Evolutionary conservation across 2,797 vertebrate species (phyloP).

Genomic region (Muraenolepis orangiensis): DNA sequence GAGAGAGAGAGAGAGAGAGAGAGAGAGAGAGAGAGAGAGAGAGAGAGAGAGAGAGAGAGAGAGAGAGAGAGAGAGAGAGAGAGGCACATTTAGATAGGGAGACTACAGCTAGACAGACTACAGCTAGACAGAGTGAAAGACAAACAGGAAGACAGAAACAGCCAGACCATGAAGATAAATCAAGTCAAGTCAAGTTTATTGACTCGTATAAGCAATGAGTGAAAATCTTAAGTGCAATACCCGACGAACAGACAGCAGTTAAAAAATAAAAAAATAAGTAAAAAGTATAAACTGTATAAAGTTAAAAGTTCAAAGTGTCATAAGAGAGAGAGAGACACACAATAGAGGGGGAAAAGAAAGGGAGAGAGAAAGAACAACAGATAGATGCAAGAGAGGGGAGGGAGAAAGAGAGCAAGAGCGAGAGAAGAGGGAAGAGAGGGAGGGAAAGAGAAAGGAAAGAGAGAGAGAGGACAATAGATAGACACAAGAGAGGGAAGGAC

Average conservation of each 20-base stretch:
- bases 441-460: not conserved
- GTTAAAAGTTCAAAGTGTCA: not conserved
- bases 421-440: not conserved
- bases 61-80: conserved; percentile 21
- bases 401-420: not conserved
- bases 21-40: conserved; percentile 9
- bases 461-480: not conserved
- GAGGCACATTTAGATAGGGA: not conserved
- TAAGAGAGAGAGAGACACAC: too few relatives aligned
- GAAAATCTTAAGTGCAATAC: too few relatives aligned
- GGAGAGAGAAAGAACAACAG: too few relatives aligned
- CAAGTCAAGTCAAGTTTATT: too few relatives aligned
- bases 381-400: too few relatives aligned
- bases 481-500: not conserved
- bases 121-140: too few relatives aligned
- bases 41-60: conserved; percentile 20
- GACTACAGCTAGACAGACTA: too few relatives aligned
- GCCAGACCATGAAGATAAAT: not conserved
- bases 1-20: not conserved
- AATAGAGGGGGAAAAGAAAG: too few relatives aligned
- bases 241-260: too few relatives aligned
- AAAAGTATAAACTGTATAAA: too few relatives aligned
- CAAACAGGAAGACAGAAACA: conserved; percentile 34
- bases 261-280: too few relatives aligned
- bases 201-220: too few relatives aligned